Evolutionary conservation across 2,113 vertebrate genomes (phyloP).

Genomic region (Perccottus glenii): DNA sequence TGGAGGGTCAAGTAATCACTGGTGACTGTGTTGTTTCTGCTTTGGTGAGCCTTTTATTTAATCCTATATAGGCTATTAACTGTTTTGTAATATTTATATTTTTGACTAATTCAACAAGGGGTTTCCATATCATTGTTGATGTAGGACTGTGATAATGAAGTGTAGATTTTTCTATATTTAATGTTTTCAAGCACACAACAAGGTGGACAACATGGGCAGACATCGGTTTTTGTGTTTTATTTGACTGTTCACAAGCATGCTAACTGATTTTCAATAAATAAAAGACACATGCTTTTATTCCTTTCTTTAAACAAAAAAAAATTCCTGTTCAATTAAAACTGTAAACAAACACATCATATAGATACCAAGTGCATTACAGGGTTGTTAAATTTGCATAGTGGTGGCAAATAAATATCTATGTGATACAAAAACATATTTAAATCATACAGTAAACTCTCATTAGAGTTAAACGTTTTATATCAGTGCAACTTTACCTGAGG

Average conservation of each 20-base stretch:
- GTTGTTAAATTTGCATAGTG: slow-evolving; percentile 31
- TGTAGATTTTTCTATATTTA: no score
- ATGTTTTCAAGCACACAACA: no score
- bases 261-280: no score
- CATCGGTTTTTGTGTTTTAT: slow-evolving; percentile 55
- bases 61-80: background rate
- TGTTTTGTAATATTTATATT: no score
- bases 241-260: slow-evolving; percentile 28
- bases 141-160: no score
- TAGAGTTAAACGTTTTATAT: background rate
- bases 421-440: background rate
- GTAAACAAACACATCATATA: slow-evolving; percentile 9
- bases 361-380: background rate
- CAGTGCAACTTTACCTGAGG: slow-evolving; percentile 51
- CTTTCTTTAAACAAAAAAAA: background rate
- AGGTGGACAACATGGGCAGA: slow-evolving; percentile 32
- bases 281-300: background rate
- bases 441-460: slow-evolving; percentile 3
- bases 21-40: background rate
- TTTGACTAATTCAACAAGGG: no score
- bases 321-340: no score
- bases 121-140: no score
- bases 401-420: background rate
- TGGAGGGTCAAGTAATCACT: slow-evolving; percentile 8
- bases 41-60: background rate